Evolutionary conservation across 2,888 invertebrate genomes (phyloP).

Genomic region (Carcina quercana): DNA sequence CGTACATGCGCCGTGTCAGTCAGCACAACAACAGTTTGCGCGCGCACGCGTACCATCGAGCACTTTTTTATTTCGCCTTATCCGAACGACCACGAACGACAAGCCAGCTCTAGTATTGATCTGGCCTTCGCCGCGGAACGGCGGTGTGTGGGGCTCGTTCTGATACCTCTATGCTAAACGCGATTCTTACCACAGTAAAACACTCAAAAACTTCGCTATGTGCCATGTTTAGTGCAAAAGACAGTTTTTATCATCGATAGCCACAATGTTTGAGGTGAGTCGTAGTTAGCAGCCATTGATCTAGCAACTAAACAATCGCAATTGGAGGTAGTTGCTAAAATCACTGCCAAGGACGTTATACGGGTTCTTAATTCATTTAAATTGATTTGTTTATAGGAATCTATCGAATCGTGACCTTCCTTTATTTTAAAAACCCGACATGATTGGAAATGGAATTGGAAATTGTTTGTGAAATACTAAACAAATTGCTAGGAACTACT

Average conservation of each 20-base stretch:
- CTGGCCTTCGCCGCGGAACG: slow-evolving; percentile 56
- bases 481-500: too few relatives aligned
- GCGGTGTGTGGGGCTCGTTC: slow-evolving; percentile 31
- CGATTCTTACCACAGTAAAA: slow-evolving; percentile 29
- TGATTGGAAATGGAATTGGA: too few relatives aligned
- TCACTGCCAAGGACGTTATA: slow-evolving; percentile 36
- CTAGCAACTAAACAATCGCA: slow-evolving; percentile 21
- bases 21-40: slow-evolving; percentile 68
- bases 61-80: slow-evolving; percentile 44
- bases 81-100: slow-evolving; percentile 29
- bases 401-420: too few relatives aligned
- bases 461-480: too few relatives aligned
- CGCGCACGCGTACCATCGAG: slow-evolving; percentile 26
- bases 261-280: slow-evolving; percentile 66
- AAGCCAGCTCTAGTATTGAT: slow-evolving; percentile 55
- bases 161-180: slow-evolving; percentile 33
- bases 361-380: slow-evolving; percentile 1
- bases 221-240: too few relatives aligned
- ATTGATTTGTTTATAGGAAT: not conserved
- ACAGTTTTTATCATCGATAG: slow-evolving; percentile 6
- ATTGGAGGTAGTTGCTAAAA: slow-evolving; percentile 44
- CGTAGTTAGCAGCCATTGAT: not conserved
- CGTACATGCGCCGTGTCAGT: slow-evolving; percentile 58
- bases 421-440: too few relatives aligned
- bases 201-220: not conserved